Percentiles rank a stretch among this genome's conserved stretches.
Evolutionary conservation across 2,888 invertebrate genomes (phyloP).

Genomic region (Elgonia sp.): DNA sequence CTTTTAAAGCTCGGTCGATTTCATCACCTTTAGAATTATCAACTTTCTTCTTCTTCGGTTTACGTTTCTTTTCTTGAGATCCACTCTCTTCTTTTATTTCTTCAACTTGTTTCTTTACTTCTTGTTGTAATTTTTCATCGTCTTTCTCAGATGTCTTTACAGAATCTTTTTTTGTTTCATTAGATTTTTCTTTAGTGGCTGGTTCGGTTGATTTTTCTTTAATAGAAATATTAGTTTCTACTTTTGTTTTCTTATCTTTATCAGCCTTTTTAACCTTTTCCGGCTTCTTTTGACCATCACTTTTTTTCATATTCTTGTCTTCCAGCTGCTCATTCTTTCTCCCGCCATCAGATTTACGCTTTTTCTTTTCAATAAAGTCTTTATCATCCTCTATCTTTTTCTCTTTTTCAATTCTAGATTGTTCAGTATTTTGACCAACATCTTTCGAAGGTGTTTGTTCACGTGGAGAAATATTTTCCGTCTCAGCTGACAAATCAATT

Average conservation of each 20-base stretch:
- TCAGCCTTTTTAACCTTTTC: conserved; percentile 23
- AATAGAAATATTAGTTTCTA: conserved; percentile 14
- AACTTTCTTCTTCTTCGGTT: conserved; percentile 83
- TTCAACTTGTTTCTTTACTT: conserved; percentile 52
- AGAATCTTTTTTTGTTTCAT: neutral
- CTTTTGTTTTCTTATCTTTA: conserved; percentile 65
- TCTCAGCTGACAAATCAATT: neutral
- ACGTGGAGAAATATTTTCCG: neutral
- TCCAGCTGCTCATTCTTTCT: neutral
- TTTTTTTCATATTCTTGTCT: conserved; percentile 24
- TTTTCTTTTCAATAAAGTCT: neutral
- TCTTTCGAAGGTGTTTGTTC: neutral
- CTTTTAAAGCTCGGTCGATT: conserved; percentile 87
- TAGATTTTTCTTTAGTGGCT: neutral
- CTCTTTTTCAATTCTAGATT: neutral
- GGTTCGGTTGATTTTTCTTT: neutral
- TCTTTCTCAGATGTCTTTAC: conserved; percentile 18
- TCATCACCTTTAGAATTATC: conserved; percentile 85
- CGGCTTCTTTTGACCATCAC: conserved; percentile 19
- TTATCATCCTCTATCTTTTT: conserved; percentile 38
- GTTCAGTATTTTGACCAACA: neutral
- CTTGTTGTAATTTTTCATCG: neutral
- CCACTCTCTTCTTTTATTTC: conserved; percentile 48
- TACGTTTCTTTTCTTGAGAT: conserved; percentile 81
- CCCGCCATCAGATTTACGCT: neutral